Evolutionary conservation across 2,113 vertebrate genomes (phyloP).

Genomic region (Carassius carassius): DNA sequence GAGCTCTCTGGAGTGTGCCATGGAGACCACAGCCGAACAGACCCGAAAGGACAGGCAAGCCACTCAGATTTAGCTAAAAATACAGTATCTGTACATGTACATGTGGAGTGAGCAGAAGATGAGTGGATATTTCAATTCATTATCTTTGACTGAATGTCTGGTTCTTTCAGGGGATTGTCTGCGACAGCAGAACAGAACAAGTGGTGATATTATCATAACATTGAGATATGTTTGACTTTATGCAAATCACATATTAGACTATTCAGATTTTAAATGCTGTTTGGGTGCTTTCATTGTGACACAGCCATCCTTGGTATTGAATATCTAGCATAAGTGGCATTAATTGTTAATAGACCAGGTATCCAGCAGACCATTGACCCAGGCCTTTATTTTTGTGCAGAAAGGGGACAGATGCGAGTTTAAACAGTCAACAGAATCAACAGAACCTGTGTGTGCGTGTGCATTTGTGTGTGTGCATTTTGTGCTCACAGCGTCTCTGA

Average conservation of each 20-base stretch:
- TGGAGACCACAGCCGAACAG: constrained; percentile 91
- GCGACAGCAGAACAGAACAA: neutral
- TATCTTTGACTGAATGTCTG: neutral
- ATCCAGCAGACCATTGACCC: neutral
- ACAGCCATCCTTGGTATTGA: neutral
- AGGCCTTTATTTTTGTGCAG: neutral
- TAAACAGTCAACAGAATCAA: neutral
- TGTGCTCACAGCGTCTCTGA: neutral
- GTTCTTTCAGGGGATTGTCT: neutral
- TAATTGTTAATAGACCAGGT: constrained; percentile 14
- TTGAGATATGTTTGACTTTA: neutral
- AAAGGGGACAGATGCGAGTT: neutral
- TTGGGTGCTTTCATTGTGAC: neutral
- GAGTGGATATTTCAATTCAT: neutral
- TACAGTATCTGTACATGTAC: too few species aligned
- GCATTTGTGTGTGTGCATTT: neutral
- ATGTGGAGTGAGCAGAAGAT: neutral
- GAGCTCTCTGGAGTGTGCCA: constrained; percentile 88
- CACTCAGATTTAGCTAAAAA: neutral
- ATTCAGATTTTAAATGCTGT: neutral
- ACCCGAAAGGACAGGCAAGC: constrained; percentile 84
- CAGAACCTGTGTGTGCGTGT: neutral
- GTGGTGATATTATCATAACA: neutral
- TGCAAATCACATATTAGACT: neutral
- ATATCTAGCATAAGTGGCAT: neutral